phyloP scores from a whole-genome alignment of 2,797 vertebrate genomes.

The Alectoris magna region DNA sequence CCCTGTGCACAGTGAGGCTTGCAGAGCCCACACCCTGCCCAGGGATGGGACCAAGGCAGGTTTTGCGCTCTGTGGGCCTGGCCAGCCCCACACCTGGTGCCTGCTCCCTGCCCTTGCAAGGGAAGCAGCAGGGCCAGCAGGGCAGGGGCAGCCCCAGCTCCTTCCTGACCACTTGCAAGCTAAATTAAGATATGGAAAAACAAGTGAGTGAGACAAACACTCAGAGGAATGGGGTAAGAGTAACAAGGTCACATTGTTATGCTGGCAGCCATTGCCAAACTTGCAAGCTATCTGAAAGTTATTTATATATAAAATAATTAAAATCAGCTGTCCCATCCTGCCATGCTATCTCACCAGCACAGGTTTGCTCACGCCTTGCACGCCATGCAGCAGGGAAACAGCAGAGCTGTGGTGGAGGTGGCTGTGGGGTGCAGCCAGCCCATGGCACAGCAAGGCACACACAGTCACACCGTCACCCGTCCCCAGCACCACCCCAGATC shows the following conservation, averaged over 20 bases:
- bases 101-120: not conserved
- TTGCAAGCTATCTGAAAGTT: constrained; percentile 59
- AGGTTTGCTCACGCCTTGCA: not conserved
- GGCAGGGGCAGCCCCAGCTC: not conserved
- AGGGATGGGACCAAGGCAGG: not conserved
- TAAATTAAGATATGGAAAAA: constrained; percentile 69
- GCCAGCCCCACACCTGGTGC: not conserved
- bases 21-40: not conserved
- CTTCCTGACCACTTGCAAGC: constrained; percentile 37
- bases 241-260: constrained; percentile 65
- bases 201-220: constrained; percentile 50
- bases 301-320: constrained; percentile 70
- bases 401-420: not conserved
- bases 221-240: constrained; percentile 52
- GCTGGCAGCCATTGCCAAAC: constrained; percentile 57
- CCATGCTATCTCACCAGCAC: not conserved
- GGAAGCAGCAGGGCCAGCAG: rapidly evolving
- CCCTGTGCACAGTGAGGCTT: not conserved
- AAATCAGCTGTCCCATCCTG: constrained; percentile 59
- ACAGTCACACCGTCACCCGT: not conserved
- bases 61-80: not conserved
- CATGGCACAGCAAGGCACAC: rapidly evolving
- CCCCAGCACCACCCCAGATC: not conserved
- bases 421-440: not conserved
- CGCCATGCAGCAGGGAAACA: not conserved